phyloP scores from a whole-genome alignment of 2,113 vertebrate genomes.

The Accipiter virgatus region DNA sequence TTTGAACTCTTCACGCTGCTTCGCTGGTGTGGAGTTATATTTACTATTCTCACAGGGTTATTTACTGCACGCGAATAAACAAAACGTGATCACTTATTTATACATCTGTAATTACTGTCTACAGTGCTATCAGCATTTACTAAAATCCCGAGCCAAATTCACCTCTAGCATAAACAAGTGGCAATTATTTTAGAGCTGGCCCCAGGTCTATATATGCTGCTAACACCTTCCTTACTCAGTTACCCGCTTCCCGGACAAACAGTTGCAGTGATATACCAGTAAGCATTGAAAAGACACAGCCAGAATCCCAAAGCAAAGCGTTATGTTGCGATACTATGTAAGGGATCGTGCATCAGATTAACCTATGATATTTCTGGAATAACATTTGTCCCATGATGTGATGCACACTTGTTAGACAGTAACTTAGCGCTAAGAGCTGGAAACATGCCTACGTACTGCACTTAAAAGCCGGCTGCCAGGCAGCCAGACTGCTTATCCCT shows the following conservation, averaged over 20 bases:
- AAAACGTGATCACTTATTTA: conserved; percentile 46
- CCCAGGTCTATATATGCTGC: background rate
- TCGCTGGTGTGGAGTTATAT: background rate
- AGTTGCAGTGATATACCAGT: background rate
- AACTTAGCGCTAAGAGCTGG: background rate
- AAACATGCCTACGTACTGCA: background rate
- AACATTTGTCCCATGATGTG: background rate
- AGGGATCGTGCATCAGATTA: background rate
- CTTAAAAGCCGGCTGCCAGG: background rate
- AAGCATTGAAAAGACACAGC: background rate
- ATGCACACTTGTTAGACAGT: background rate
- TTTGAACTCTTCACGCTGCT: conserved; percentile 12
- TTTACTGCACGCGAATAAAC: conserved; percentile 53
- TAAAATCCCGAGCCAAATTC: background rate
- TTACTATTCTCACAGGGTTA: conserved; percentile 52
- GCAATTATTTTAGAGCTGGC: background rate
- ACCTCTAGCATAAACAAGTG: background rate
- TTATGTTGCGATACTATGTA: background rate
- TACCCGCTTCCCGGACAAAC: background rate
- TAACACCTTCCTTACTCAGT: background rate
- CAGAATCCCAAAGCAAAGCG: background rate
- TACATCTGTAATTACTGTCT: conserved; percentile 16
- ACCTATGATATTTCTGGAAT: conserved; percentile 33
- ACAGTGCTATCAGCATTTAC: background rate
- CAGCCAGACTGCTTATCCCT: background rate